Base-by-base conservation (phyloP, 2,113 vertebrate species). In the Centropus unirufus region DNA sequence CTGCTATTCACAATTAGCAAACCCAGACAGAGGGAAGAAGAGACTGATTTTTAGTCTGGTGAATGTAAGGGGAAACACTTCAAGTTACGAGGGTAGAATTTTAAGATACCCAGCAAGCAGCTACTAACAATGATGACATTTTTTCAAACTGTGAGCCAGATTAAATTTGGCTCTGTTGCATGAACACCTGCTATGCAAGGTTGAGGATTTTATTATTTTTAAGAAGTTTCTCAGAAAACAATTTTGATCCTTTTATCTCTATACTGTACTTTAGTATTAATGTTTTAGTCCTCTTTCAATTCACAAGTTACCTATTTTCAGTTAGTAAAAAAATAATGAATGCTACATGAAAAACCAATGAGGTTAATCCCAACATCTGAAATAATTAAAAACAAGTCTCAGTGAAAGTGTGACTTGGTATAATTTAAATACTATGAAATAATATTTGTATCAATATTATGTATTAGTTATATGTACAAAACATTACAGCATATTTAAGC, bases 141-240 rank as follows among this genome's bases (percentile, higher is more conserved):
- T 49, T 84, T 84, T 59, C 19, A 61, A 5, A 42, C 26, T 55
- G n/a, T 34, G 19, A 69, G 5, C 3, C 20, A 49, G 16, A 42
- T n/a, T 30, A 59, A 8, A 34, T 62, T 69, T 75, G 13, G 14
- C 32, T 83, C 22, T 78, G 32, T 70, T 42, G 76, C 42, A 24
- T 11, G 12, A 70, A 61, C 9, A 61, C 23, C 11, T 0, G 0
- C 55, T 90, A 19, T 21, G 8, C 12, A 6, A 85, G 5, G 14
- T 18, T 58, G 7, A 6, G 32, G 24, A 83, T 82, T 92, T 49
- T 68, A 61, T 2, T 69, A 1, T 1, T 68, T 73, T 85, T 74
- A 89, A 17, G 54, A 80, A 3, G 2, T 23, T 83, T 64, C 17
- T 73, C 14, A 69, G 36, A 40, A 91, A 87, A 47, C 29, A 34